Evolutionary conservation across 1,140 invertebrate genomes (phyloP).

Genomic region (Oryctes rhinoceros): DNA sequence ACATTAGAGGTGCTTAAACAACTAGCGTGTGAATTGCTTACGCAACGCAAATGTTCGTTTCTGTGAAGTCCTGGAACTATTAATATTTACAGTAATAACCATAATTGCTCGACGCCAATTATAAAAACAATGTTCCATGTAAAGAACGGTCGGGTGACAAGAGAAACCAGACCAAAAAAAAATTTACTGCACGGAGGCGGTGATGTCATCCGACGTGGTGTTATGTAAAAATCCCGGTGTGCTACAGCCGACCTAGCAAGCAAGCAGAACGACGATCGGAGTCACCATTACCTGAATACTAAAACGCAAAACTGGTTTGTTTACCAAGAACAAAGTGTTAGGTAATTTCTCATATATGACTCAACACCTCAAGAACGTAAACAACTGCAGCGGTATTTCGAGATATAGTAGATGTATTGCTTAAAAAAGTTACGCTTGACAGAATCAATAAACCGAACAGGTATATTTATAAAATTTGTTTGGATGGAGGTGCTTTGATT

Average conservation of each 20-base stretch:
- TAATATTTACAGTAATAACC: not conserved
- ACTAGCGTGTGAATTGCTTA: not conserved
- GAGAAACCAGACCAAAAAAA: not conserved
- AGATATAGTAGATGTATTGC: not conserved
- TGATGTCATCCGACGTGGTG: conserved; percentile 1
- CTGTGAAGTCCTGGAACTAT: not conserved
- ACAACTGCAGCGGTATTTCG: not conserved
- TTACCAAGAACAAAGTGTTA: conserved; percentile 19
- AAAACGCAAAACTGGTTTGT: conserved; percentile 16
- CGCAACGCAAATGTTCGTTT: not conserved
- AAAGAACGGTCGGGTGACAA: not conserved
- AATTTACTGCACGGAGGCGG: not conserved
- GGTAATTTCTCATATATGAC: conserved; percentile 18
- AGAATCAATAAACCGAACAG: conserved; percentile 14
- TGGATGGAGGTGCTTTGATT: not conserved
- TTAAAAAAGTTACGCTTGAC: not conserved
- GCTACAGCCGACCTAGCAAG: not conserved
- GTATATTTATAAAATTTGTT: not conserved
- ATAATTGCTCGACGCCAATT: not conserved
- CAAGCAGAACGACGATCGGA: not conserved
- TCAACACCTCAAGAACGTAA: conserved; percentile 17
- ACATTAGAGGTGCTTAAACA: no score
- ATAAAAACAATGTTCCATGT: not conserved
- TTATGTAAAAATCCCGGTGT: conserved; percentile 1
- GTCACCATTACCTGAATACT: conserved; percentile 21